Evolutionary conservation across 2,797 vertebrate species (phyloP).

Genomic region (Pelobates cultripes): DNA sequence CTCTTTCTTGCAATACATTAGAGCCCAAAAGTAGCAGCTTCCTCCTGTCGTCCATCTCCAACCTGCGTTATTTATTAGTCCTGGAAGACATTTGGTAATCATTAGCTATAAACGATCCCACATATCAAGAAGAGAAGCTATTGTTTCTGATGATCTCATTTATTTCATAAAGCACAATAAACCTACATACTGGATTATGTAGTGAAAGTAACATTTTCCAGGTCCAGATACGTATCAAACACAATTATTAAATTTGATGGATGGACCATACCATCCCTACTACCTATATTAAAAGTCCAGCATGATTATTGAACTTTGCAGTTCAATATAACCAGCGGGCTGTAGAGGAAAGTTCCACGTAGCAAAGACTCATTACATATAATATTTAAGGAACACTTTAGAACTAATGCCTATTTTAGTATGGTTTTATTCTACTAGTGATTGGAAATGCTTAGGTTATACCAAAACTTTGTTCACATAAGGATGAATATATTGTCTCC

Average conservation of each 20-base stretch:
- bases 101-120: constrained; percentile 53
- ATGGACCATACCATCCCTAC: not conserved
- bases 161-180: constrained; percentile 35
- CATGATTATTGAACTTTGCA: too few relatives aligned
- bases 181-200: constrained; percentile 10
- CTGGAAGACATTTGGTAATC: constrained; percentile 53
- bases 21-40: constrained; percentile 54
- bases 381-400: too few relatives aligned
- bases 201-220: constrained; percentile 41
- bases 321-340: too few relatives aligned
- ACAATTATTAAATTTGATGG: not conserved
- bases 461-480: too few relatives aligned
- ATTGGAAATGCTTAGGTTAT: too few relatives aligned
- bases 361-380: too few relatives aligned
- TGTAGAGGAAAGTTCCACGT: too few relatives aligned
- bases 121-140: constrained; percentile 49
- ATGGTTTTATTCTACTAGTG: too few relatives aligned
- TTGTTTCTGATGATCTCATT: constrained; percentile 50
- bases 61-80: constrained; percentile 46
- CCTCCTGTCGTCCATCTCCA: constrained; percentile 50
- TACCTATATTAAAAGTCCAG: too few relatives aligned
- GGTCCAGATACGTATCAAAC: not conserved
- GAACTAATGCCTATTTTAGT: too few relatives aligned
- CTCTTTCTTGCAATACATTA: constrained; percentile 49
- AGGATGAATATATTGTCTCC: too few relatives aligned